phyloP scores from a whole-genome alignment of 2,888 invertebrate species.

The Drosophila phalerata region DNA sequence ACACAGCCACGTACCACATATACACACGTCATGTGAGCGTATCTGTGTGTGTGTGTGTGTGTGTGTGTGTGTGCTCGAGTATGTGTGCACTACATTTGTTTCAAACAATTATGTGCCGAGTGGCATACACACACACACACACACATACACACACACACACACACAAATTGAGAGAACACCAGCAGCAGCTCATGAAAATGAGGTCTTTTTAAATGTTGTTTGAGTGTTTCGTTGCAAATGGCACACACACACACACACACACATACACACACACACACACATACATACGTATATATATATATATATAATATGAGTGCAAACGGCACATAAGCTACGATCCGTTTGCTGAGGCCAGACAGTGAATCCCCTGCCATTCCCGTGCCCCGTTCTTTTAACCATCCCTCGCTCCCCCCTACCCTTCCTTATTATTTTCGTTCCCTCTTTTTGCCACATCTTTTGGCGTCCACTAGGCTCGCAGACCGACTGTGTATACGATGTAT shows the following conservation, averaged over 20 bases:
- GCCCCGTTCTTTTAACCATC: neutral
- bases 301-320: slow-evolving; percentile 58
- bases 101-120: slow-evolving; percentile 77
- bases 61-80: slow-evolving; percentile 23
- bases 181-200: slow-evolving; percentile 70
- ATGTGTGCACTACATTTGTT: slow-evolving; percentile 73
- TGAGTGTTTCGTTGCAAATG: slow-evolving; percentile 75
- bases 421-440: neutral
- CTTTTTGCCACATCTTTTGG: slow-evolving; percentile 28
- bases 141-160: slow-evolving; percentile 32
- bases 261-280: slow-evolving; percentile 17
- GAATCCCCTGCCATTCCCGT: slow-evolving; percentile 7
- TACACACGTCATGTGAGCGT: neutral
- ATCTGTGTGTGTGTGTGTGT: slow-evolving; percentile 11
- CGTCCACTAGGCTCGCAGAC: slow-evolving; percentile 36
- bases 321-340: slow-evolving; percentile 60
- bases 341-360: slow-evolving; percentile 58
- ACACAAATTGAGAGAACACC: slow-evolving; percentile 17
- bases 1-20: slow-evolving; percentile 21
- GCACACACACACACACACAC: slow-evolving; percentile 40
- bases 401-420: neutral
- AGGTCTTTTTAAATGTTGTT: slow-evolving; percentile 78
- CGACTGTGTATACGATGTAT: slow-evolving; percentile 45
- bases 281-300: neutral
- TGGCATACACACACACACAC: slow-evolving; percentile 44